Base-by-base conservation (phyloP, 2,888 invertebrate species). In the Noctua janthe region DNA sequence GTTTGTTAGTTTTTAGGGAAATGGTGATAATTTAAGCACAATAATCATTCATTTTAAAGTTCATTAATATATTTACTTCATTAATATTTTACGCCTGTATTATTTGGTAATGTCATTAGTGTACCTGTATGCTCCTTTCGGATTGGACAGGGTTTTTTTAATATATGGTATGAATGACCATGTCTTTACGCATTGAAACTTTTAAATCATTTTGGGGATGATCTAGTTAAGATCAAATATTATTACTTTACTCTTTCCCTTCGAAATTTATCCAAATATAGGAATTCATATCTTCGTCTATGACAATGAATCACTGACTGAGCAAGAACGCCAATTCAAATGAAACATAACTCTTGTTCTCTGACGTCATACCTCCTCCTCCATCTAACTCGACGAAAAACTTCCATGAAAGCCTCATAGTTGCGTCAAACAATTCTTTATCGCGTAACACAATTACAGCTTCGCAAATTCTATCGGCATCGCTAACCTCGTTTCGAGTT, bases 401-500 rank as follows among this genome's bases (percentile, higher is more conserved):
- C 59, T 87, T 79, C 56, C 56, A 76, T 67, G 73, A 56, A 66
- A 76, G 74, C 81, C 84, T 88, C 80, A 86, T 83, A 82, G 74
- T 87, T 87, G 8, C 78, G 85, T 86, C 85, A 87, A 86, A 86
- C 87, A 86, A 86, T 86, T 81, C 89, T 86, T 89, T 89, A 90
- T 89, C 89, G 79, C 72, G 86, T 89, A 88, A 89, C 87, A 84
- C 90, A 89, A 89, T 90, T 89, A 90, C 87, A 51, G 81, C 80
- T 85, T 90, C 84, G 82, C 85, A 89, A 90, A 89, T 90, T 90
- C 85, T 81, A 87, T 90, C 82, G 90, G 90, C 85, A 87, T 89
- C 88, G 80, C 82, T 89, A 90, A 89, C 90, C 89, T 90, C 83
- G 86, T 90, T 90, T 88, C 85, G 84, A 90, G 89, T 90, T 89